Base-by-base conservation (phyloP, 2,888 invertebrate species). In the Leistus spinibarbis region DNA sequence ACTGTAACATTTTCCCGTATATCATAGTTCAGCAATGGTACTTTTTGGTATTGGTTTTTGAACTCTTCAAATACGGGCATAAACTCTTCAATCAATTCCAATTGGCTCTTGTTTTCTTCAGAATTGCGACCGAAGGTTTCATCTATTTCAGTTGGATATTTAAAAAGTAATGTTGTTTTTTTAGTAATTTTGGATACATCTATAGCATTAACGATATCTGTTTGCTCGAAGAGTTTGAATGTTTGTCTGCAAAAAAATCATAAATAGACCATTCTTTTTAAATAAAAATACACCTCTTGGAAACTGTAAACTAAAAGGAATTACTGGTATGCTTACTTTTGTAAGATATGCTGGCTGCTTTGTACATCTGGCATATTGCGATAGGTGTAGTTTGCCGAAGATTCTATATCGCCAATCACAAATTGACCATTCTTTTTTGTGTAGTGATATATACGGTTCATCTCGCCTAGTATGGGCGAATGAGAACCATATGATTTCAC, bases 301-400 rank as follows among this genome's bases (percentile, higher is more conserved):
- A 13, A 7, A 40, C 13, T 40, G 5, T 40, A 40, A 40, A 40
- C 7, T 40, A 24, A 4, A 24, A 24, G 24, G 24, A 24, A 7
- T 40, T 40, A 24, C 53, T 40, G 40, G 53, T 54, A 19, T 19
- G 19, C 40, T 67, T 67, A 67, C 67, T 54, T 20, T 54, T 67
- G 67, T 22, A 20, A 19, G 1, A 53, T 10, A 23, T 54, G 53
- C 23, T 54, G 22, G 2, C 22, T 20, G 13, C 22, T 67, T 9
- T n/a, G 54, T 3, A 23, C 22, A 16, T 22, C 54, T 13, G 53
- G 67, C 67, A 67, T 67, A 22, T 19, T 27, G 9, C 20, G 40
- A 16, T 40, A 53, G 13, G 40, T 27, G 13, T 40, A 17, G 16
- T 66, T 66, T n/a, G 66, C 16, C 1, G n/a, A 20, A 53, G 60